Percentiles rank a stretch among this genome's conserved stretches.
These are phyloP conservation scores for Andrena marginata DNA, from an alignment of 2,888 invertebrate species.

Conservation along the genomic window DNA sequence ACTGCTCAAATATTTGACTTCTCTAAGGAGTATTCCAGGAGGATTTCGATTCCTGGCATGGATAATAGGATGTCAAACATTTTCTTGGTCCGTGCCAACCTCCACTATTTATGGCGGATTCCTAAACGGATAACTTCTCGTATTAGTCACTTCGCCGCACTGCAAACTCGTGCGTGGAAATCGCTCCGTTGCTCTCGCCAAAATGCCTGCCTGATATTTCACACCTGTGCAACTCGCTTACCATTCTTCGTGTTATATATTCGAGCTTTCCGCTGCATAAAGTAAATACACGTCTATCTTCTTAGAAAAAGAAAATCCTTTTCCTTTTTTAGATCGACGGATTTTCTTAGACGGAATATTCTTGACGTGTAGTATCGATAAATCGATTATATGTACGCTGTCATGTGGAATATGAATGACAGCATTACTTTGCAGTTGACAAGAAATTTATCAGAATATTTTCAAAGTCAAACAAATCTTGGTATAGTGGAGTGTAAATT, in stretches of 20 bases:
- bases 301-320: neutral
- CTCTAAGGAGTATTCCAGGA: neutral
- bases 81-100: conserved; percentile 38
- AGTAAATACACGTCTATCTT: neutral
- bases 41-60: conserved; percentile 45
- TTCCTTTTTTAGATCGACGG: neutral
- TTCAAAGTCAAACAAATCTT: too few relatives aligned
- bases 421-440: too few relatives aligned
- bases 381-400: too few relatives aligned
- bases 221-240: conserved; percentile 31
- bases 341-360: neutral
- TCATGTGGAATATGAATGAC: too few relatives aligned
- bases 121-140: conserved; percentile 45
- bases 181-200: conserved; percentile 40
- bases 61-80: conserved; percentile 52
- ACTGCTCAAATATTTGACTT: conserved; percentile 36
- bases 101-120: conserved; percentile 54
- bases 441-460: too few relatives aligned
- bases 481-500: too few relatives aligned
- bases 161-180: conserved; percentile 36
- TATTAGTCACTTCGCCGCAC: conserved; percentile 55
- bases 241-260: conserved; percentile 15
- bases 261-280: neutral
- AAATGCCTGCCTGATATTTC: conserved; percentile 33
- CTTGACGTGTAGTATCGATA: neutral